Base-by-base conservation (phyloP, 2,888 invertebrate genomes). In the Tachina grossa region DNA sequence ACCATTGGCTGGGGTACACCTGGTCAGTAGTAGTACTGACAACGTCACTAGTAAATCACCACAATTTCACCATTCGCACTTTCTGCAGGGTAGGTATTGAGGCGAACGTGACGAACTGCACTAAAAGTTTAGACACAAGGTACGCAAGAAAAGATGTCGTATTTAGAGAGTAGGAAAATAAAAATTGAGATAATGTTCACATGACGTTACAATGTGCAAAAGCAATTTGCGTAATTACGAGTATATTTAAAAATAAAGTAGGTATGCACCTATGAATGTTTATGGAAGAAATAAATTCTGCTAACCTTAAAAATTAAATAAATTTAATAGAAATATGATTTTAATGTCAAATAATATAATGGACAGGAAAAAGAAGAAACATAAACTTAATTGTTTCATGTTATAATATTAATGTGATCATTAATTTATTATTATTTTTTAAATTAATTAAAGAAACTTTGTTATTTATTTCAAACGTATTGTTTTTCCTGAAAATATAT, bases 91-190 rank as follows among this genome's bases (percentile, higher is more conserved):
- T 71, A 47, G 55, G 22, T 41, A 39, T 55, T 63, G 45, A 55
- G 68, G 74, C 51, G 78, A 85, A 85, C 82, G 78, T 82, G 85
- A 85, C 78, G 19, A 74, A 47, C 71, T 79, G 78, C 85, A 82
- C 51, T 59, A 43, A 74, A 85, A 45, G 55, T 65, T 55, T 75
- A 75, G 45, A 75, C 31, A 75, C 22, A 53, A 51, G 16, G 14
- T 78, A 69, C 69, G 61, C 61, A 61, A 66, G 65, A 77, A n/a
- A 59, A 68, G 13, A 31, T 31, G 31, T 31, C 49, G 10, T 41
- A 13, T 45, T 45, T 22, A 41, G 2, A n/a, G 16, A 69, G 14
- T 22, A 43, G 31, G 43, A 61, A 51, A 71, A n/a, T n/a, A n/a
- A 49, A 66, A 22, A n/a, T 66, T 66, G 19, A 84, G 84, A 84